Conservation (phyloP, 2,113 vertebrate species). For the Centropristis striata region DNA sequence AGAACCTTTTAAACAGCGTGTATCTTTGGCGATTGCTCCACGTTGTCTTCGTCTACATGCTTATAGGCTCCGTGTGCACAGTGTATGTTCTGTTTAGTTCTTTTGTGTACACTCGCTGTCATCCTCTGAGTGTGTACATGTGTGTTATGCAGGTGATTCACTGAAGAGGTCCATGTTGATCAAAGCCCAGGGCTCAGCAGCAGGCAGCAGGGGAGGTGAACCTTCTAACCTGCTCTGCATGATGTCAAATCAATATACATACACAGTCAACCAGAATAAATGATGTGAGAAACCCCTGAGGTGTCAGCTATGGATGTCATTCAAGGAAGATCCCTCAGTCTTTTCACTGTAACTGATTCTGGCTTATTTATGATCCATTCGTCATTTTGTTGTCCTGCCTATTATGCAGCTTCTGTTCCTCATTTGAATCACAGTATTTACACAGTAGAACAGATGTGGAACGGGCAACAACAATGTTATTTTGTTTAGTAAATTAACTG, state of each 20-base stretch:
- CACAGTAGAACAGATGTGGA: neutral
- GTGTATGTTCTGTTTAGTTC: neutral
- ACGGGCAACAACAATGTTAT: neutral
- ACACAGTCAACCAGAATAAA: conserved; percentile 6
- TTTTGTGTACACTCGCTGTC: neutral
- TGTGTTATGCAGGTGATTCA: conserved; percentile 74
- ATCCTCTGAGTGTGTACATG: conserved; percentile 42
- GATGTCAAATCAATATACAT: conserved; percentile 26
- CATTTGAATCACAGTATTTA: neutral
- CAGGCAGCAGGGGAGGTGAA: conserved; percentile 77
- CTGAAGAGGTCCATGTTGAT: conserved; percentile 73
- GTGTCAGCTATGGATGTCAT: neutral
- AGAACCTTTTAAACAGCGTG: conserved; percentile 47
- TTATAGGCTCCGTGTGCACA: neutral
- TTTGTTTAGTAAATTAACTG: neutral
- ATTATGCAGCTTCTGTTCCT: neutral
- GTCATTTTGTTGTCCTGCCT: neutral
- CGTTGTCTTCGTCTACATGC: neutral
- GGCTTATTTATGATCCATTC: neutral
- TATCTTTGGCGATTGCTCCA: neutral
- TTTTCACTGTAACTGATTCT: neutral
- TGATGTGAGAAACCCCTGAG: neutral
- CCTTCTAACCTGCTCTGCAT: conserved; percentile 73
- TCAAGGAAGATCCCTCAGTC: neutral
- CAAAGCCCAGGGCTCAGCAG: conserved; percentile 72